These are phyloP conservation scores for Chrysodeixis includens DNA, from an alignment of 2,888 invertebrate genomes.

Conservation along the genomic window DNA sequence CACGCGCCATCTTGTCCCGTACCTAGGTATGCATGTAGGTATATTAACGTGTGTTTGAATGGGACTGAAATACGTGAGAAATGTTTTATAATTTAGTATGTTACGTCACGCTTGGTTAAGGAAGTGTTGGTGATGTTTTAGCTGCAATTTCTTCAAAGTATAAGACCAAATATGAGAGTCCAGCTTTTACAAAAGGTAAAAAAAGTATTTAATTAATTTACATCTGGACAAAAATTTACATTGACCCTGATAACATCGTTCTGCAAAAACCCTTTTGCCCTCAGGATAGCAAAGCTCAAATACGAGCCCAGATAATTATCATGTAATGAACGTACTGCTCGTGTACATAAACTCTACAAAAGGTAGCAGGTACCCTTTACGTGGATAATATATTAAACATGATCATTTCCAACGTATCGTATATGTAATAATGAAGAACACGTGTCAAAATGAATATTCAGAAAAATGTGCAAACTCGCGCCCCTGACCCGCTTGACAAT, in stretches of 20 bases:
- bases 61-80: slow-evolving; percentile 13
- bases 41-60: slow-evolving; percentile 19
- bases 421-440: slow-evolving; percentile 10
- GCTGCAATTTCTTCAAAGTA: too few species aligned
- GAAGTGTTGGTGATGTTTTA: background rate
- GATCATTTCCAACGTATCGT: background rate
- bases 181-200: background rate
- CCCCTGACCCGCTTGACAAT: slow-evolving; percentile 12
- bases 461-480: slow-evolving; percentile 20
- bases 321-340: background rate
- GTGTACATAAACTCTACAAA: background rate
- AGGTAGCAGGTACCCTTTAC: background rate
- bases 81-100: background rate
- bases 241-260: background rate
- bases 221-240: background rate
- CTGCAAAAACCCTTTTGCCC: slow-evolving; percentile 15
- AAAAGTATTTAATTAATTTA: too few species aligned
- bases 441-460: slow-evolving; percentile 23
- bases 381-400: background rate
- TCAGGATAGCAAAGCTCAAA: background rate
- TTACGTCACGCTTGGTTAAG: background rate
- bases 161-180: background rate
- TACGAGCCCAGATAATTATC: background rate
- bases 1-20: slow-evolving; percentile 43
- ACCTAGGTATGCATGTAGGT: slow-evolving; percentile 21